A percentile compares a stretch with the other conserved stretches of the same genome.
phyloP scores from a whole-genome alignment of 1,140 invertebrate species.

The Oryctes rhinoceros region DNA sequence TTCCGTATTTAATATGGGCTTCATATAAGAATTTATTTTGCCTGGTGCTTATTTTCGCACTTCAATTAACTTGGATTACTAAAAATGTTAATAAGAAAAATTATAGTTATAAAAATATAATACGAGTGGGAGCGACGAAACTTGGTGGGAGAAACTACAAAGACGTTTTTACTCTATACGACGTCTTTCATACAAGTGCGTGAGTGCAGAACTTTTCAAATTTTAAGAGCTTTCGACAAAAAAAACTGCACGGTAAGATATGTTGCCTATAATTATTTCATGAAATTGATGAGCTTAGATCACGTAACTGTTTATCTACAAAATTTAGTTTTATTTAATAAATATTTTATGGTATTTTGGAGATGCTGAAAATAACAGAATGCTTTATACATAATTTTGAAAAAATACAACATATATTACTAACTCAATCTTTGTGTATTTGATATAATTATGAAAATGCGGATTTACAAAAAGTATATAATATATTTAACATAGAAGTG shows the following conservation, averaged over 20 bases:
- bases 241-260: constrained; percentile 13
- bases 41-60: too few relatives aligned
- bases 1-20: background rate
- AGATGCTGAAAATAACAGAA: too few relatives aligned
- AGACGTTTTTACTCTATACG: constrained; percentile 28
- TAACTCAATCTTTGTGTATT: too few relatives aligned
- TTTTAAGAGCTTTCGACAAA: constrained; percentile 19
- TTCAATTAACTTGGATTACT: background rate
- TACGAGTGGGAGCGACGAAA: constrained; percentile 47
- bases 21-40: background rate
- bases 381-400: too few relatives aligned
- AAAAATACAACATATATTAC: too few relatives aligned
- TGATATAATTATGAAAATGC: too few relatives aligned
- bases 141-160: constrained; percentile 47
- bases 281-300: too few relatives aligned
- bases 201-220: constrained; percentile 43
- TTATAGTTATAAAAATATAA: constrained; percentile 47
- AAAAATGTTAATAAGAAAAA: constrained; percentile 19
- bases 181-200: constrained; percentile 27
- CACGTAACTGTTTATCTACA: too few relatives aligned
- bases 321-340: too few relatives aligned
- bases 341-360: too few relatives aligned
- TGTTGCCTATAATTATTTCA: background rate
- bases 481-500: background rate
- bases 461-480: background rate